A percentile compares a stretch with the other conserved stretches of the same genome.
phyloP scores from a whole-genome alignment of 2,888 invertebrate genomes.

The Leptopilina syphax region DNA sequence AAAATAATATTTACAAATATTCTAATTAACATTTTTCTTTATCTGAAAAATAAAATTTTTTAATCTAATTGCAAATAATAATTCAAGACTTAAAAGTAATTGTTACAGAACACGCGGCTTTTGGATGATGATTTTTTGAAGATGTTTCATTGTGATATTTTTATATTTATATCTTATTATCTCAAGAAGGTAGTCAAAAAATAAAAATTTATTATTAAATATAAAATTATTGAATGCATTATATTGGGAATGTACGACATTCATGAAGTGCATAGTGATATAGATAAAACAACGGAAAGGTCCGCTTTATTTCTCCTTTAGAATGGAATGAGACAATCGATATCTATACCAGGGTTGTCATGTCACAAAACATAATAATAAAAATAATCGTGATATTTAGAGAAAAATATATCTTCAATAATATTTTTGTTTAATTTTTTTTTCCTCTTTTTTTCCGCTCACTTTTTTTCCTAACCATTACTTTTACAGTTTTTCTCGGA shows the following conservation, averaged over 20 bases:
- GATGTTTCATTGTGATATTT: no score
- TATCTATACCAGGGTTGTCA: constrained; percentile 37
- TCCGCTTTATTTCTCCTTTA: constrained; percentile 42
- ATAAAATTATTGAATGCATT: background rate
- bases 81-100: no score
- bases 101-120: no score
- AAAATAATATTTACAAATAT: no score
- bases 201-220: background rate
- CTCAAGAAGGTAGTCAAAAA: background rate
- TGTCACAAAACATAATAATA: constrained; percentile 32
- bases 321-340: constrained; percentile 43
- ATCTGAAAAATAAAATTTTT: no score
- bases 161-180: background rate
- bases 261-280: constrained; percentile 58
- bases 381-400: background rate
- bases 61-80: no score
- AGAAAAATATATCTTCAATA: constrained; percentile 7
- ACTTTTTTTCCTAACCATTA: background rate
- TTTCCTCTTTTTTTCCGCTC: background rate
- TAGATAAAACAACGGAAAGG: constrained; percentile 63
- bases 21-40: no score
- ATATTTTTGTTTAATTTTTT: background rate
- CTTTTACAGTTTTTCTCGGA: background rate
- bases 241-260: constrained; percentile 10
- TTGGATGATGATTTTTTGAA: no score